Evolutionary conservation across 2,888 invertebrate genomes (phyloP).

Genomic region (Enoplolaimus lenunculus): DNA sequence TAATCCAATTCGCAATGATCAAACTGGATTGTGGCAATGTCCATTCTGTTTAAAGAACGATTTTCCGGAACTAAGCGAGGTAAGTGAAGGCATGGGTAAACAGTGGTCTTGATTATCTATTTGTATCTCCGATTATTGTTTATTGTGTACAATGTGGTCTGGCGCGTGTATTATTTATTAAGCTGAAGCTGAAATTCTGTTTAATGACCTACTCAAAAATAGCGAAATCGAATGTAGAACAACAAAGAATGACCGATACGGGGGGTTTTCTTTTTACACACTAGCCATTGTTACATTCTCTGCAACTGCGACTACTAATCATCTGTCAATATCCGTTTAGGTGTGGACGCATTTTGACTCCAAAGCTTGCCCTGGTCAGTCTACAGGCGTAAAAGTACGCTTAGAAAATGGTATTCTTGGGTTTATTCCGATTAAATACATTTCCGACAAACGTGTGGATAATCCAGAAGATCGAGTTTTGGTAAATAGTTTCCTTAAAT

Average conservation of each 20-base stretch:
- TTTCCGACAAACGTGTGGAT: conserved; percentile 78
- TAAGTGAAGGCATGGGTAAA: conserved; percentile 33
- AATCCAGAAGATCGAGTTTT: conserved; percentile 84
- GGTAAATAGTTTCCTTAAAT: too few species aligned
- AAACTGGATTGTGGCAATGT: conserved; percentile 89
- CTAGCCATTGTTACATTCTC: too few species aligned
- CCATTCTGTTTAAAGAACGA: conserved; percentile 90
- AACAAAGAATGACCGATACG: too few species aligned
- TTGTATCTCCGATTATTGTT: conserved; percentile 7
- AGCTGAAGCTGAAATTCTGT: too few species aligned
- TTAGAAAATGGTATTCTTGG: conserved; percentile 79
- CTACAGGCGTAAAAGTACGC: conserved; percentile 72
- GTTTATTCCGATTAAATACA: conserved; percentile 78
- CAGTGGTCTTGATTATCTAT: too few species aligned
- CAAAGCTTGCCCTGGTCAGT: conserved; percentile 78
- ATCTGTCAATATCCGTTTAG: too few species aligned
- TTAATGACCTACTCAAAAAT: too few species aligned
- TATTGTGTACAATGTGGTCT: too few species aligned
- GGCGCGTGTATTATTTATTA: too few species aligned
- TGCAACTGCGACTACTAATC: too few species aligned
- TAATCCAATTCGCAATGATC: conserved; percentile 83
- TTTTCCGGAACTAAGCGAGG: conserved; percentile 81
- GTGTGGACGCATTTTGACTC: conserved; percentile 98
- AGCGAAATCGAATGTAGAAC: too few species aligned
- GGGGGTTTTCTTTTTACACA: too few species aligned